Evolutionary conservation across 2,113 vertebrate species (phyloP), one percentile per base, ranked within the genome.

Genomic region (Catharus fuscescens): DNA sequence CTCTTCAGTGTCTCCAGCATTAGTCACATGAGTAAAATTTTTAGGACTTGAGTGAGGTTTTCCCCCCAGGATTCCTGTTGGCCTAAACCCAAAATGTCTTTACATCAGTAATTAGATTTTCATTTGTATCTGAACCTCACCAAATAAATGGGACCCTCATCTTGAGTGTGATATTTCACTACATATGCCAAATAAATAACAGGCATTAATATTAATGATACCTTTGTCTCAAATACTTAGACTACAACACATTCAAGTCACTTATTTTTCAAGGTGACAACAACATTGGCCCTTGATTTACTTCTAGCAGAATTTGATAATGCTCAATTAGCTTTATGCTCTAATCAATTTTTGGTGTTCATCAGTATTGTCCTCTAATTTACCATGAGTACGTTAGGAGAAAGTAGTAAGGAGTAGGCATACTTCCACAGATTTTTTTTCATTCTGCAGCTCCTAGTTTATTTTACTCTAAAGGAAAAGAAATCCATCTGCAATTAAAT

Each of bases 241-340:
- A 53, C 52, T 71, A 66, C 54, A 44, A 79, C 26, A 66, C 13
- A 80, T 73, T 31, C 71, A 87, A 81, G 66, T 86, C 81, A 61
- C 80, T 83, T 93, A 84, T 91, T 92, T 95, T 94, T 82, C 74
- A 92, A 86, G 90, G 94, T 93, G 93, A 90, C 79, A 94, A 95
- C 81, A 95, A 60, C 14, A 4, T 72, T 92, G 79, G 71, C 40
- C 89, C 62, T 93, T 96, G 94, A 90, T 96, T 86, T 94, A 94
- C 74, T 91, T 95, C 93, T 80, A 95, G 87, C 26, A 92, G 56
- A 96, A 88, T 90, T 95, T 95, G 70, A 90, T 90, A 86, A 86
- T 90, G 82, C 24, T 80, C 90, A 80, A 93, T 95, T 93, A 95
- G 72, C 32, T 34, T 85, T 88, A 32, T 94, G 34, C 47, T 83